Conservation (phyloP, 2,797 vertebrate species). For the Apogon talboti region DNA sequence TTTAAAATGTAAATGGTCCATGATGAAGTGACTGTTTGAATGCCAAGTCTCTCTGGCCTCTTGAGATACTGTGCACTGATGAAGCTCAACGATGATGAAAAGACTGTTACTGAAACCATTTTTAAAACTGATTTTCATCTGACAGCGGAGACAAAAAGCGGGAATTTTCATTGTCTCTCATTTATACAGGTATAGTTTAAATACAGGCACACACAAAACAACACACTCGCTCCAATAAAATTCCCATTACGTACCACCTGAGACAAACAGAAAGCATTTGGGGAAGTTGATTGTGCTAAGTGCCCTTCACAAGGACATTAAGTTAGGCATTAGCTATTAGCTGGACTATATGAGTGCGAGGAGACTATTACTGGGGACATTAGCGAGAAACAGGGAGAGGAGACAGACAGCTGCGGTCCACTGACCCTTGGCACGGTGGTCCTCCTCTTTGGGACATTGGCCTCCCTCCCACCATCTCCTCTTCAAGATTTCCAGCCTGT, state of each 20-base stretch:
- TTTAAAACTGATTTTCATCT: constrained; percentile 34
- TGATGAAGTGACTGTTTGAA: constrained; percentile 35
- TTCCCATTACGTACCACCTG: constrained; percentile 60
- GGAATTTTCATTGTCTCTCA: constrained; percentile 29
- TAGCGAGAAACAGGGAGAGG: constrained; percentile 54
- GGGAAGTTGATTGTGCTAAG: constrained; percentile 61
- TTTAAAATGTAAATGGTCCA: constrained; percentile 36
- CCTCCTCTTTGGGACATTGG: constrained; percentile 93
- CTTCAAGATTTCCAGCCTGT: constrained; percentile 93
- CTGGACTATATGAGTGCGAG: constrained; percentile 55
- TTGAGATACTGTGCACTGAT: constrained; percentile 18
- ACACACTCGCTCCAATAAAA: constrained; percentile 49
- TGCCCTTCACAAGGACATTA: constrained; percentile 72
- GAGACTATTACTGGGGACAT: constrained; percentile 65
- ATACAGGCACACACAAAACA: constrained; percentile 24
- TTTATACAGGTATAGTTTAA: constrained; percentile 5
- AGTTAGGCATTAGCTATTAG: constrained; percentile 69
- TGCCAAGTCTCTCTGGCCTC: constrained; percentile 15
- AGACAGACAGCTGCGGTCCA: constrained; percentile 52
- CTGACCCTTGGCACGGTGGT: constrained; percentile 93
- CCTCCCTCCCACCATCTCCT: constrained; percentile 95
- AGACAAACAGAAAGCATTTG: constrained; percentile 68
- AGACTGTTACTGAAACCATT: constrained; percentile 21
- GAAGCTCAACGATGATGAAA: constrained; percentile 43
- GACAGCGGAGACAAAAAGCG: constrained; percentile 27